phyloP scores from a whole-genome alignment of 2,888 invertebrate genomes.

The Amphiduros pacificus region DNA sequence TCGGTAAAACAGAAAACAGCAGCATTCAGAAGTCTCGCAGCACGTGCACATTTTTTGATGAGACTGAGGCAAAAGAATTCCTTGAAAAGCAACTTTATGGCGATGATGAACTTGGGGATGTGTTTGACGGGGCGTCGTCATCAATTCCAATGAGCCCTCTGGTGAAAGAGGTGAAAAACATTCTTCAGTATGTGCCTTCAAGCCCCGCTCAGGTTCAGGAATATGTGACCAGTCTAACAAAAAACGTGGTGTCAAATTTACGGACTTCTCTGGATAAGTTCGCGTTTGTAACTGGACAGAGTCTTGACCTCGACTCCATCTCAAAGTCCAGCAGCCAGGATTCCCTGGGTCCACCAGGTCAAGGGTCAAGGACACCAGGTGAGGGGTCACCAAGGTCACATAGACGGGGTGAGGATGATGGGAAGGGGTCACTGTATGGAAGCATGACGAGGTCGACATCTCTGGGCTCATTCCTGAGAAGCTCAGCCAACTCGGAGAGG shows the following conservation, averaged over 20 bases:
- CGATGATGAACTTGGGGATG: slow-evolving; percentile 8
- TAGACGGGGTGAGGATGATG: background rate
- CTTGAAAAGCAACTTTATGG: slow-evolving; percentile 67
- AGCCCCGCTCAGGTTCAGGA: slow-evolving; percentile 32
- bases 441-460: slow-evolving; percentile 18
- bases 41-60: slow-evolving; percentile 68
- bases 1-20: too few relatives aligned
- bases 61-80: slow-evolving; percentile 77
- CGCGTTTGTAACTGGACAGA: slow-evolving; percentile 9
- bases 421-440: too few relatives aligned
- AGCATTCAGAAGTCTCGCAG: background rate
- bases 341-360: background rate
- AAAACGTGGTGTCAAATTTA: slow-evolving; percentile 41
- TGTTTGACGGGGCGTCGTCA: background rate
- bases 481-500: slow-evolving; percentile 4
- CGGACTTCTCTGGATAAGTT: slow-evolving; percentile 34
- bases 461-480: slow-evolving; percentile 9
- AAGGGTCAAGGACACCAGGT: background rate
- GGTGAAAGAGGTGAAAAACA: slow-evolving; percentile 26
- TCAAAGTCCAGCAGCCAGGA: slow-evolving; percentile 16
- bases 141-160: slow-evolving; percentile 21
- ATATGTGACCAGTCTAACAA: slow-evolving; percentile 43
- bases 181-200: slow-evolving; percentile 28
- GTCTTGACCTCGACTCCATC: slow-evolving; percentile 1
- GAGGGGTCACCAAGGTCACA: background rate